Base-by-base conservation (phyloP, 1,140 invertebrate genomes). In the Ectropis grisescens region DNA sequence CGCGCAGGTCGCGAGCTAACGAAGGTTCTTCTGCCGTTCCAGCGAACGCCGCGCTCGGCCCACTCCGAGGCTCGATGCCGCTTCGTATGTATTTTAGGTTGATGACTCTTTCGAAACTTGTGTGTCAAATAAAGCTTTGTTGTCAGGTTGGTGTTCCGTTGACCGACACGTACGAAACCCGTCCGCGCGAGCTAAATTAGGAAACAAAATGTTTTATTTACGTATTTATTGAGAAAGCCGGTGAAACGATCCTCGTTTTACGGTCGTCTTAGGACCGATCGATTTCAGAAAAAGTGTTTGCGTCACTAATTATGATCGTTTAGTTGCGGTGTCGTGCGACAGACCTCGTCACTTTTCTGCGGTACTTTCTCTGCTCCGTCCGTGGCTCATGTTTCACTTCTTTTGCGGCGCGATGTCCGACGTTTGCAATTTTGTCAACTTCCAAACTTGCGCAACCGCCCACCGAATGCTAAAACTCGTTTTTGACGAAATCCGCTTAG, bases 341-440 rank as follows among this genome's bases (percentile, higher is more conserved):
- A 38, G 37, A 33, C 37, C 36, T 51, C 36, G 31, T 38, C 43
- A 43, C 27, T 31, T 40, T 29, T 15, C 34, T 31, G 12, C 45
- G 47, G 47, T 55, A 54, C 61, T 71, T 68, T 66, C 67, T 59
- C 58, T 48, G 33, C 52, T 54, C 42, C 26, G 29, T 53, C 43
- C 27, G 33, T 28, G 15, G 29, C 42, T 48, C 49, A 35, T 56
- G 43, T 54, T 53, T 55, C 61, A 55, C 48, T 40, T 58, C 57
- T 19, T 57, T 64, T 53, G 53, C 55, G 43, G 35, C 37, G 8
- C 8, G 8, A 19, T 19, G 16, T 3, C 8, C 3, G 16, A 19
- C 33, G 45, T 47, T 38, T 57, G 55, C 55, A 61, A 19, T 62
- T 68, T 67, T 61, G 57, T 66, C 60, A 61, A 61, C 65, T 46